Conservation (phyloP, 2,888 invertebrate genomes). For the Drosophila testacea region DNA sequence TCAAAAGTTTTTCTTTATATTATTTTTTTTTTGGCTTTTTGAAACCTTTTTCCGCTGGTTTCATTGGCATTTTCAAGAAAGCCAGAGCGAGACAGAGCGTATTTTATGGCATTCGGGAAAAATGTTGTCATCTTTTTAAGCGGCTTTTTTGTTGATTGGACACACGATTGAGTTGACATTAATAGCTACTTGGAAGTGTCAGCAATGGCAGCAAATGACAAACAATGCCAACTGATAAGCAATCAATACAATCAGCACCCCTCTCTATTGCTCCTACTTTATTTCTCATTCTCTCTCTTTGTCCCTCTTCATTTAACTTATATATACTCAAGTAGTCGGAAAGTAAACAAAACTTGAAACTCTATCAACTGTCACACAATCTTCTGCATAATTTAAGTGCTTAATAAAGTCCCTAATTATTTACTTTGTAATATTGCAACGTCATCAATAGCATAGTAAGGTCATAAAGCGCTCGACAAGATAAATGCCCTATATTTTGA, state of each 20-base stretch:
- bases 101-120: constrained; percentile 48
- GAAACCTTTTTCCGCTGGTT: constrained; percentile 54
- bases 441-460: not conserved
- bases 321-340: not conserved
- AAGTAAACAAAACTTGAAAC: constrained; percentile 3
- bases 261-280: not conserved
- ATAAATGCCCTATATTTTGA: not conserved
- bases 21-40: constrained; percentile 31
- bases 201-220: constrained; percentile 67
- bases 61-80: constrained; percentile 27
- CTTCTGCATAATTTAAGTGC: not conserved
- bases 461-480: not conserved
- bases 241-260: constrained; percentile 24
- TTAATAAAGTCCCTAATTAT: constrained; percentile 19
- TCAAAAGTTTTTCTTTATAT: constrained; percentile 57
- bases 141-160: constrained; percentile 56
- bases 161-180: constrained; percentile 73
- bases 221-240: constrained; percentile 48
- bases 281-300: not conserved
- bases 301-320: not conserved
- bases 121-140: constrained; percentile 60
- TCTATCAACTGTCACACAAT: not conserved
- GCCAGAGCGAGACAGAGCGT: constrained; percentile 12
- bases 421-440: constrained; percentile 9
- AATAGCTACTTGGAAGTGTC: constrained; percentile 70